Base-by-base conservation (phyloP, 2,888 invertebrate genomes). In the Eumacrocentrus americanus region DNA sequence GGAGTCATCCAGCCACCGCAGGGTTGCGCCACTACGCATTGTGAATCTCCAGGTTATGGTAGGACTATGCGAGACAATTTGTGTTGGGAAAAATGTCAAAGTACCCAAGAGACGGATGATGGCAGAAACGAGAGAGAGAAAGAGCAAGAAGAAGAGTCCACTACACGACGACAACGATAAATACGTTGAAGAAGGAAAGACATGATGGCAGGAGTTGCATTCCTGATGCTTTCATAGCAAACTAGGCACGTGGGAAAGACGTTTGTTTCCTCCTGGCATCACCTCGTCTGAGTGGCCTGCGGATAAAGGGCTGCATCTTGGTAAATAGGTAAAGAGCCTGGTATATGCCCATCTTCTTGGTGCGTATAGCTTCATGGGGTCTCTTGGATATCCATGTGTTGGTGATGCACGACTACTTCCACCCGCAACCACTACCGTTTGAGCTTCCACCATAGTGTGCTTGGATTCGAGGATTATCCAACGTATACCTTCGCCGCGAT, bases 11-110 rank as follows among this genome's bases (percentile, higher is more conserved):
- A 51, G 51, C 40, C 12, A 59, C 58, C 58, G 47, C 58, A 59
- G 46, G 38, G 46, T 59, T 59, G 37, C 53, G 38, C 52, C 47
- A 59, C 29, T 47, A 59, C 58, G 54, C 42, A 60, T 54, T 60
- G 54, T 50, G 38, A 54, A 47, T 54, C 48, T 60, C 42, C 7
- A 14, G 2, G 16, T 7, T 16, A 38, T 9, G 29, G 38, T n/a
- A 53, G 37, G 37, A 51, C 51, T 51, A 51, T 46, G 25, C 54
- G 47, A 54, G 54, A 54, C 42, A 60, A 60, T 60, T 54, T 54
- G 44, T 44, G 54, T 48, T 22, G 40, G 48, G 53, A 60, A 60
- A 60, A 60, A 60, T 60, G 60, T 60, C 60, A 60, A 60, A 60
- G 34, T 54, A 46, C 50, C 34, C 34, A 20, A 48, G 53, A 29